Base-by-base conservation (phyloP, 2,797 vertebrate genomes). In the Oreochromis mossambicus region DNA sequence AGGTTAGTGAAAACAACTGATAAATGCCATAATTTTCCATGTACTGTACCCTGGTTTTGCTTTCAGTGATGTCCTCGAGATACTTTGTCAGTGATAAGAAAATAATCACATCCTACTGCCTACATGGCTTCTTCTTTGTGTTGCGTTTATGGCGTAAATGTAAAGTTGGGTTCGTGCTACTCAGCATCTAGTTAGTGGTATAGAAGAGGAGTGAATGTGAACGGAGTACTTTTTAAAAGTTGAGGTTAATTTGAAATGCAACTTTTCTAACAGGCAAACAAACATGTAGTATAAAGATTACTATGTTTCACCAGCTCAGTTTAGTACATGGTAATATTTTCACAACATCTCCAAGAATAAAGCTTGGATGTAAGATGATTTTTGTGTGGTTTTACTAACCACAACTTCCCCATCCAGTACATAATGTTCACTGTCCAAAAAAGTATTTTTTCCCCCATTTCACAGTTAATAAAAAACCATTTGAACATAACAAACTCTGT, bases 291-390 rank as follows among this genome's bases (percentile, higher is more conserved):
- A 70, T 46, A 26, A 48, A 24, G n/a, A 68, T 24, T 26, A 15
- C 63, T 26, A 43, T 73, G 2, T 43, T 70, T 0, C 3, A 46
- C 14, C 38, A 46, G 21, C 38, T 46, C 38, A 70, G 41, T 70
- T 46, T 70, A 70, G 14, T 46, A 2, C 21, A 17, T 70, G 41
- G 21, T 70, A 70, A 70, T 29, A 48, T 73, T 48, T 73, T 26
- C 68, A 7, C 24, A 41, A 73, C 68, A 73, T 46, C 7, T 26
- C 41, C 21, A 46, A 73, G 24, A 73, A 73, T 26, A 48, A 73
- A 73, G 24, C 0, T 73, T 1, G 6, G 14, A 1, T 48, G 0
- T 7, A 26, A 19, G 14, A 73, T 1, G 41, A 48, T 19, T 73
- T 73, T 50, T 73, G 68, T 48, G 43, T 73, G 24, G 9, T 32